A percentile compares a stretch with the other conserved stretches of the same genome.
These are phyloP conservation scores for Anguilla anguilla DNA, from an alignment of 2,797 vertebrate species.

Conservation along the genomic window DNA sequence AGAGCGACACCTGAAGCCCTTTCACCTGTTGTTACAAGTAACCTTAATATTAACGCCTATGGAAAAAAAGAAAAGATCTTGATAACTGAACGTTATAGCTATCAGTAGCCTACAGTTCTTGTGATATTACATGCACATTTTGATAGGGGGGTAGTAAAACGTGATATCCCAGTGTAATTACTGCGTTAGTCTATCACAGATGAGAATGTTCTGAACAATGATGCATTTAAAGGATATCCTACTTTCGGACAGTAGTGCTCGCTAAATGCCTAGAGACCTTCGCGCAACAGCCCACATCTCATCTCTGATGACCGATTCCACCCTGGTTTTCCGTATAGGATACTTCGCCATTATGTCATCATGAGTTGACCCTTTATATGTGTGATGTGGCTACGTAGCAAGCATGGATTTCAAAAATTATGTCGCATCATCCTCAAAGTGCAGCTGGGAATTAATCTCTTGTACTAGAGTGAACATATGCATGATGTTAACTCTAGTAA, in stretches of 20 bases:
- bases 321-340: neutral
- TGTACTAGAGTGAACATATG: neutral
- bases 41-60: neutral
- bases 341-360: conserved; percentile 36
- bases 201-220: neutral
- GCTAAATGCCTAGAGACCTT: neutral
- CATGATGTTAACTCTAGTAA: neutral
- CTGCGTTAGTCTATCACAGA: neutral
- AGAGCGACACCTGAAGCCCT: neutral
- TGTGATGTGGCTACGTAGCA: neutral
- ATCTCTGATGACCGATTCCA: neutral
- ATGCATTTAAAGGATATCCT: neutral
- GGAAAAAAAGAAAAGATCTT: neutral
- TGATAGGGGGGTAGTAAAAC: neutral
- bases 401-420: neutral
- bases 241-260: neutral
- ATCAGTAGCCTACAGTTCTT: neutral
- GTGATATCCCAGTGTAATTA: neutral
- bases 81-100: neutral
- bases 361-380: conserved; percentile 32
- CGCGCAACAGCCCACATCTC: neutral
- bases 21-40: neutral
- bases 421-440: neutral
- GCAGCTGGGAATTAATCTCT: neutral
- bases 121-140: neutral